Conservation (phyloP, 2,888 invertebrate species). For the Drosophila vallismaia region DNA sequence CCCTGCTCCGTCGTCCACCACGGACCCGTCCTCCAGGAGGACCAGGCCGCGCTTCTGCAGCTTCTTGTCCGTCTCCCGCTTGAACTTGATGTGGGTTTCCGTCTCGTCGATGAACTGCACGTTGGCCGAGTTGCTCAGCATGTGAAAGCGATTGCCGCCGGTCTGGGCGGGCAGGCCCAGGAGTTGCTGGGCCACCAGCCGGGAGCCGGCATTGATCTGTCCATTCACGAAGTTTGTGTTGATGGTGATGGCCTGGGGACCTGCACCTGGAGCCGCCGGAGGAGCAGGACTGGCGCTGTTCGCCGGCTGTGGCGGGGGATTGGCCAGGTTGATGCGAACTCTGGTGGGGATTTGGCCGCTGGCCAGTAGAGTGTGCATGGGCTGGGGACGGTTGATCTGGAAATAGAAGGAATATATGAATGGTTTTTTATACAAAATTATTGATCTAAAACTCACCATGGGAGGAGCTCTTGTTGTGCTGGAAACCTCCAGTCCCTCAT, state of each 20-base stretch:
- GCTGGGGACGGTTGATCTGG: slow-evolving; percentile 84
- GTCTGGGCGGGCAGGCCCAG: slow-evolving; percentile 60
- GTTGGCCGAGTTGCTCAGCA: slow-evolving; percentile 85
- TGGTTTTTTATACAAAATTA: not conserved
- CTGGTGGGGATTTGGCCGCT: slow-evolving; percentile 86
- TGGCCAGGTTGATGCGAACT: slow-evolving; percentile 85
- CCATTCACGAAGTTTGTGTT: slow-evolving; percentile 87
- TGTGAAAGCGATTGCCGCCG: slow-evolving; percentile 54
- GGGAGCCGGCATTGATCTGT: slow-evolving; percentile 86
- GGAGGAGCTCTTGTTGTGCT: slow-evolving; percentile 85
- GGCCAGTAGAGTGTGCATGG: slow-evolving; percentile 85
- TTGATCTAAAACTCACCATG: slow-evolving; percentile 59
- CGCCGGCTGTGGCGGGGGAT: slow-evolving; percentile 51
- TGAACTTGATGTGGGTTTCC: slow-evolving; percentile 79
- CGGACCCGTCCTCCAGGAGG: slow-evolving; percentile 87
- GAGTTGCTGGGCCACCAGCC: slow-evolving; percentile 86
- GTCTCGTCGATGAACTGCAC: slow-evolving; percentile 87
- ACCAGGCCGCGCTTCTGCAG: slow-evolving; percentile 88
- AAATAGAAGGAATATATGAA: not conserved
- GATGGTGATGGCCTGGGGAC: slow-evolving; percentile 74
- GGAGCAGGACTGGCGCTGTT: slow-evolving; percentile 31
- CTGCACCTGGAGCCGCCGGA: not conserved
- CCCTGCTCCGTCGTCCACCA: slow-evolving; percentile 86
- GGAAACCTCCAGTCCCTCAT: slow-evolving; percentile 88
- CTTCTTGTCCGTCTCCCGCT: slow-evolving; percentile 61